Evolutionary conservation across 2,797 vertebrate genomes (phyloP).

Genomic region (Percopsis omiscomaycus): DNA sequence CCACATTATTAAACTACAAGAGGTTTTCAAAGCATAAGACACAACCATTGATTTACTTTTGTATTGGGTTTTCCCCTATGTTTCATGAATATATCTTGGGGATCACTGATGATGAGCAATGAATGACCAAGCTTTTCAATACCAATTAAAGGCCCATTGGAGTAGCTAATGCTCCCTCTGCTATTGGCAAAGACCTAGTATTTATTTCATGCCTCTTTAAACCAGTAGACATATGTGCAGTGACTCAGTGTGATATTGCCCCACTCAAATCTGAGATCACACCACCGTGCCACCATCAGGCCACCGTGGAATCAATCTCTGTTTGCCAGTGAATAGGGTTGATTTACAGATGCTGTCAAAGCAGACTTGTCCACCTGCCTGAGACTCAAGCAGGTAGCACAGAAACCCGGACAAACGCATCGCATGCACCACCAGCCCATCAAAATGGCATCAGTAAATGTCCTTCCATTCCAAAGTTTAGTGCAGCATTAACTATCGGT

Average conservation of each 20-base stretch:
- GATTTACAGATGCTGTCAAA: conserved; percentile 83
- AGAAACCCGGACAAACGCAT: conserved; percentile 54
- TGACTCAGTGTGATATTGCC: conserved; percentile 78
- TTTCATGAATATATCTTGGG: conserved; percentile 62
- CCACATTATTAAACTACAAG: conserved; percentile 20
- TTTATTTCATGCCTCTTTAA: conserved; percentile 84
- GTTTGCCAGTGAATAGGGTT: conserved; percentile 75
- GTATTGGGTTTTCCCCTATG: conserved; percentile 48
- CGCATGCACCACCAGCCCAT: conserved; percentile 44
- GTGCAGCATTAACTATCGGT: conserved; percentile 43
- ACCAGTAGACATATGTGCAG: conserved; percentile 68
- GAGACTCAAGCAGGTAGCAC: conserved; percentile 65
- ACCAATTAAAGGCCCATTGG: conserved; percentile 57
- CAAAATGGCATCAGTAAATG: conserved; percentile 44
- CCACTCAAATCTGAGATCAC: conserved; percentile 76
- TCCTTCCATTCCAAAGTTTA: conserved; percentile 24
- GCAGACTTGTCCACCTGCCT: conserved; percentile 72
- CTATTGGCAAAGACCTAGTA: conserved; percentile 66
- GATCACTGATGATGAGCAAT: conserved; percentile 43
- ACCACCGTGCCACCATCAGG: conserved; percentile 65
- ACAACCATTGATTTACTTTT: conserved; percentile 49
- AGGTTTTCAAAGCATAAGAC: conserved; percentile 31
- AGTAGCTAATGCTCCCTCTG: conserved; percentile 56
- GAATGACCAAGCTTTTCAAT: conserved; percentile 64
- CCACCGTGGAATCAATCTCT: conserved; percentile 81